Base-by-base conservation (phyloP, 2,113 vertebrate genomes). In the Caretta caretta region DNA sequence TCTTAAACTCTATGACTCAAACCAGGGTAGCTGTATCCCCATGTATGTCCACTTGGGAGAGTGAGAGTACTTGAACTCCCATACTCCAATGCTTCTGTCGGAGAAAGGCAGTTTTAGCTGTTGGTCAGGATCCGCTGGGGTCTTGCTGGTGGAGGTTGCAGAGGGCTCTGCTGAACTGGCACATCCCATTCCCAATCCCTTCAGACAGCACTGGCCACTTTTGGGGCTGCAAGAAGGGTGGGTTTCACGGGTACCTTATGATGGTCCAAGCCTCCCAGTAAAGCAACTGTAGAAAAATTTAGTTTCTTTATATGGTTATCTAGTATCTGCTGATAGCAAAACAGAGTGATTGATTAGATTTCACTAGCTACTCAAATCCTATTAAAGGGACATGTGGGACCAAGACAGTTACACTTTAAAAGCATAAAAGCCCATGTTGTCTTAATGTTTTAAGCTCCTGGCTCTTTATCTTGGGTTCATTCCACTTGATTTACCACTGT, bases 121-220 rank as follows among this genome's bases (percentile, higher is more conserved):
- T 14, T 65, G 31, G 48, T 24, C 27, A 75, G 27, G 48, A 65
- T 65, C 22, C 84, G 85, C 56, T 75, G 87, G 54, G 31, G 53
- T 42, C 35, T 46, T 48, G 57, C 82, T 25, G 78, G 20, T 24
- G 54, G 25, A 57, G 54, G 31, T 35, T 83, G 38, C 35, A 80
- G 69, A 0, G 0, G 42, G 46, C 10, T 79, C 31, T 0, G 0
- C 0, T 53, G 69, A 48, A 13, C 49, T 72, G 90, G 8, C 8
- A 4, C 31, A 5, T 14, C 53, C 22, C 29, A n/a, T 49, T 29
- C 69, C 69, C 69, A 75, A 19, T 75, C 69, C 6, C 42, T 49
- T 86, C n/a, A n/a, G 8, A 62, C 86, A 62, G 31, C 83, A 76
- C 8, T 12, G 50, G 50, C 72, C 4, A 42, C 16, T 12, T 2